phyloP scores from a whole-genome alignment of 2,113 vertebrate species.

The Puffinus mauretanicus region DNA sequence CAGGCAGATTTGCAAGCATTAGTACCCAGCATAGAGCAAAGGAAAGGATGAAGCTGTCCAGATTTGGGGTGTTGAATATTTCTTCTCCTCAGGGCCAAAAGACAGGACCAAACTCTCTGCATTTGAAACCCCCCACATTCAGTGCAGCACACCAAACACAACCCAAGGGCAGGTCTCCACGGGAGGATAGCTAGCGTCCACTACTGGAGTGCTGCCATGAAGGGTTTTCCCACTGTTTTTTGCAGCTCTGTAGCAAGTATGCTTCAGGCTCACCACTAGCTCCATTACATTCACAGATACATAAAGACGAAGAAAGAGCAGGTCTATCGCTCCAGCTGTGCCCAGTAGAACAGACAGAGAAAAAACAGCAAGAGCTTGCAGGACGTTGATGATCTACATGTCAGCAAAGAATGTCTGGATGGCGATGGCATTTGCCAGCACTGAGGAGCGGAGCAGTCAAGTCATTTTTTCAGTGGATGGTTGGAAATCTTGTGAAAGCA shows the following conservation, averaged over 20 bases:
- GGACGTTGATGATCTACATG: neutral
- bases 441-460: neutral
- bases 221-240: neutral
- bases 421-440: neutral
- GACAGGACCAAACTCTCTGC: neutral
- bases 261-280: neutral
- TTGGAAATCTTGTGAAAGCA: neutral
- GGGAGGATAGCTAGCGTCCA: neutral
- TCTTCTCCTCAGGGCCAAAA: neutral
- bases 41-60: neutral
- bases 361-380: neutral
- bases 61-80: neutral
- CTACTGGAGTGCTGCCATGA: neutral
- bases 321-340: neutral
- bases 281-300: neutral
- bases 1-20: neutral
- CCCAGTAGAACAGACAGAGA: neutral
- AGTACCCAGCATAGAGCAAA: neutral
- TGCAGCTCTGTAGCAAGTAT: neutral
- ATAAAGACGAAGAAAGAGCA: neutral
- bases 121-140: rapidly evolving
- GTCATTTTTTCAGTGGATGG: neutral
- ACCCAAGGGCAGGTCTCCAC: neutral
- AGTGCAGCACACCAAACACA: neutral
- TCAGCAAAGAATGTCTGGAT: rapidly evolving